phyloP scores from a whole-genome alignment of 2,797 vertebrate genomes.

The Diglossa cyanea region DNA sequence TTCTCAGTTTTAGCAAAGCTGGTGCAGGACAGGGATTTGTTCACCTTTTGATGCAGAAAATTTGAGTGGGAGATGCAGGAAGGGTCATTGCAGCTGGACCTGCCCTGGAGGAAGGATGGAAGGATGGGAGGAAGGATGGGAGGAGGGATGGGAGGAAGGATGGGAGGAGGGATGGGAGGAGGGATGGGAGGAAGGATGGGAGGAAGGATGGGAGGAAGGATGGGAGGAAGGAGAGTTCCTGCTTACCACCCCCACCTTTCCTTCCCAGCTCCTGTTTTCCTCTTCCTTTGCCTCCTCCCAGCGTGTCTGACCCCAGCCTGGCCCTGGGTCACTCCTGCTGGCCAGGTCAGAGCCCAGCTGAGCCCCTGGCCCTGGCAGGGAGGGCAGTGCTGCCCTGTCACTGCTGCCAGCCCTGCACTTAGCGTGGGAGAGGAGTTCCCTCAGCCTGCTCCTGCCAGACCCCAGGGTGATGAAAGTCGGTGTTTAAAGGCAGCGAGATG shows the following conservation, averaged over 20 bases:
- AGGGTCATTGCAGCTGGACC: neutral
- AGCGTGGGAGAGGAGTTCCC: neutral
- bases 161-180: neutral
- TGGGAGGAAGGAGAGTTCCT: neutral
- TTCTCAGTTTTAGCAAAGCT: neutral
- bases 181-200: neutral
- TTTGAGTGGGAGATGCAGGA: neutral
- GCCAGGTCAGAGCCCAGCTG: accelerated
- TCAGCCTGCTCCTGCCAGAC: slow-evolving; percentile 6
- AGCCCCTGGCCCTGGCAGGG: neutral
- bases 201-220: neutral
- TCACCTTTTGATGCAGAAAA: neutral
- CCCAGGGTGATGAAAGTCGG: neutral
- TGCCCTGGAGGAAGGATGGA: neutral
- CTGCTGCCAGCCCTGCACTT: neutral
- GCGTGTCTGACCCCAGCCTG: neutral
- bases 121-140: neutral
- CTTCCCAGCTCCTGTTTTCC: neutral
- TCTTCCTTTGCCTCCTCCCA: neutral
- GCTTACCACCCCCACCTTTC: neutral
- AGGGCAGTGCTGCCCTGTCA: neutral
- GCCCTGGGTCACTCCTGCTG: neutral
- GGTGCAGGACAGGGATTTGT: neutral
- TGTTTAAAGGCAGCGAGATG: neutral
- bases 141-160: neutral